A percentile compares a stretch with the other conserved stretches of the same genome.
phyloP scores from a whole-genome alignment of 2,888 invertebrate species.

The Drosophila rellima region DNA sequence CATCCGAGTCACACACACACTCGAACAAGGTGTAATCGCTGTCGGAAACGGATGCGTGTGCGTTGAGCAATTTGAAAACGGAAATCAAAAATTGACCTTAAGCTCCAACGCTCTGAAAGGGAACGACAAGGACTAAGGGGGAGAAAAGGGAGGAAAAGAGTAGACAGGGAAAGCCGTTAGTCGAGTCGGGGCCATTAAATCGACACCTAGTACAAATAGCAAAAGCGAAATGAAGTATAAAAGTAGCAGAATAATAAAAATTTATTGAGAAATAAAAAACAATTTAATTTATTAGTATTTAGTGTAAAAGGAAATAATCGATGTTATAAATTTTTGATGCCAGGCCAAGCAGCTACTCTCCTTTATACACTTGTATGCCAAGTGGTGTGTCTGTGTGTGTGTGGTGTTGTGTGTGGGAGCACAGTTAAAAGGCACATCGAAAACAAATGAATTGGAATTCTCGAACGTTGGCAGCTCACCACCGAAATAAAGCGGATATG shows the following conservation, averaged over 20 bases:
- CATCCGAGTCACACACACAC: conserved; percentile 16
- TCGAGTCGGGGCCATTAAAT: conserved; percentile 72
- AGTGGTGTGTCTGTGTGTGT: conserved; percentile 27
- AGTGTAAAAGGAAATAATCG: conserved; percentile 82
- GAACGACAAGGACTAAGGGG: not conserved
- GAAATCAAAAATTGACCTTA: conserved; percentile 82
- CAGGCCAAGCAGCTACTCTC: conserved; percentile 24
- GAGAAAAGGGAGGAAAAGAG: not conserved
- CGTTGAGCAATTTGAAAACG: conserved; percentile 78
- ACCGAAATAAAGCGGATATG: conserved; percentile 76
- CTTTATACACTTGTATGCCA: conserved; percentile 42
- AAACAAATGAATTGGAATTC: conserved; percentile 80
- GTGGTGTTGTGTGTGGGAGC: conserved; percentile 15
- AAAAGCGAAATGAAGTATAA: conserved; percentile 72
- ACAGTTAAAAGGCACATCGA: conserved; percentile 66
- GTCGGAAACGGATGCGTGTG: conserved; percentile 78
- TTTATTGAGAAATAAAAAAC: conserved; percentile 85
- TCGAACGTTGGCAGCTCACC: conserved; percentile 58
- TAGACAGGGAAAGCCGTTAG: conserved; percentile 10
- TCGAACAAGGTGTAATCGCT: conserved; percentile 53
- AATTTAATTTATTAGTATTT: conserved; percentile 85
- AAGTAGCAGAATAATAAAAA: conserved; percentile 84
- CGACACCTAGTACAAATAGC: conserved; percentile 71
- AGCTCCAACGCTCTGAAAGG: conserved; percentile 41
- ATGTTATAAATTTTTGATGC: conserved; percentile 82